Conservation (phyloP, 2,797 vertebrate genomes). For the Hippopotamyrus pictus region DNA sequence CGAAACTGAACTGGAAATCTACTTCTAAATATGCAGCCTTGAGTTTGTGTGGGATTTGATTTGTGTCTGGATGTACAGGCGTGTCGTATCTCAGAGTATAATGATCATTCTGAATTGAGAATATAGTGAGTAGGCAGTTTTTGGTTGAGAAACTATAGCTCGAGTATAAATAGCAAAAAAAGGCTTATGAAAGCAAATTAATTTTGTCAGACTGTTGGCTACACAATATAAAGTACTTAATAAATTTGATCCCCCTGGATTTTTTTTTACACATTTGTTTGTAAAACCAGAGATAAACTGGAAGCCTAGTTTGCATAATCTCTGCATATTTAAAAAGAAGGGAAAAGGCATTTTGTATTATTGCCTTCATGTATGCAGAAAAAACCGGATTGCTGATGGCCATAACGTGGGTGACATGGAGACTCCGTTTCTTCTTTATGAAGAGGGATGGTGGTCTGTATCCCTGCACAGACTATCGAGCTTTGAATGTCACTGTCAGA, state of each 20-base stretch:
- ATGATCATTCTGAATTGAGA: background rate
- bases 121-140: conserved; percentile 12
- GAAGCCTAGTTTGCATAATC: background rate
- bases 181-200: background rate
- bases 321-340: background rate
- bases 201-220: background rate
- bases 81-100: background rate
- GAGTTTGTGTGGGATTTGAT: conserved; percentile 12
- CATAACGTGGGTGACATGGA: background rate
- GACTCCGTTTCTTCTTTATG: background rate
- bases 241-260: background rate
- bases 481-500: background rate
- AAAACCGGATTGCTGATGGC: background rate
- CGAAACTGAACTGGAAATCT: background rate
- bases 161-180: background rate
- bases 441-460: background rate
- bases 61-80: conserved; percentile 18
- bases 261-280: background rate
- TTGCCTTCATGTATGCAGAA: background rate
- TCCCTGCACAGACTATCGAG: background rate
- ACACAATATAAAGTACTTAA: background rate
- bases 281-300: background rate
- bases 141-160: conserved; percentile 5
- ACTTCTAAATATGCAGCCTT: background rate
- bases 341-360: background rate